Evolutionary conservation across 2,113 vertebrate species (phyloP).

Genomic region (Piprites chloris): DNA sequence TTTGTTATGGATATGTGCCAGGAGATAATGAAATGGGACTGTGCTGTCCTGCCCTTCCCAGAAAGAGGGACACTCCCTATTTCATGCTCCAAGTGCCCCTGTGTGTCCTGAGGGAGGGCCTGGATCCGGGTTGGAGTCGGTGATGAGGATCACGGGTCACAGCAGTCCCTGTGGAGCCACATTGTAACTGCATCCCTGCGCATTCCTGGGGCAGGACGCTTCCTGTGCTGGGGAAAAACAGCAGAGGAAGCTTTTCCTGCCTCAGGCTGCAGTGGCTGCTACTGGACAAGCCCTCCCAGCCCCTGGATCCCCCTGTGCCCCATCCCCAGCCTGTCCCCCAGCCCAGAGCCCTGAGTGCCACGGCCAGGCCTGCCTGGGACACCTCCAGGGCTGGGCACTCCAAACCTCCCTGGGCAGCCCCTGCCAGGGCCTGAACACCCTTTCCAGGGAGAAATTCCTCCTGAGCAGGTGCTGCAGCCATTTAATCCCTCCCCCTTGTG

Average conservation of each 20-base stretch:
- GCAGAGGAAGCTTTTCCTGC: not conserved
- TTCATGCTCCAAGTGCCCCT: not conserved
- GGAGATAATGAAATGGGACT: not conserved
- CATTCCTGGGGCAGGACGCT: not conserved
- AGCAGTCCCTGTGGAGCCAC: not conserved
- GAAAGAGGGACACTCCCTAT: not conserved
- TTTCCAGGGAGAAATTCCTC: not conserved
- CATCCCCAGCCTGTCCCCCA: not conserved
- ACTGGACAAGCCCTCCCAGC: not conserved
- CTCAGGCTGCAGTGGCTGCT: not conserved
- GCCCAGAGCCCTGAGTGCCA: not conserved
- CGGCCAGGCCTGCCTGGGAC: not conserved
- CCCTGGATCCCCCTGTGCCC: not conserved
- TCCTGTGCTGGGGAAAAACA: rapidly evolving
- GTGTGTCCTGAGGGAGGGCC: not conserved
- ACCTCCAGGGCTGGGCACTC: not conserved
- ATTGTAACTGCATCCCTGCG: not conserved
- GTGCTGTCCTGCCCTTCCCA: not conserved
- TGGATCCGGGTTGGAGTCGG: not conserved
- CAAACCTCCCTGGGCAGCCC: not conserved
- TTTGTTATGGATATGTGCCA: not conserved
- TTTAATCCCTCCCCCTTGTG: not conserved
- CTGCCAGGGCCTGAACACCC: not conserved
- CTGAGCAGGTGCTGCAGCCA: not conserved
- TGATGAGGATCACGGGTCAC: rapidly evolving